Conservation (phyloP, 2,797 vertebrate genomes). For the Euphonia xanthogaster region DNA sequence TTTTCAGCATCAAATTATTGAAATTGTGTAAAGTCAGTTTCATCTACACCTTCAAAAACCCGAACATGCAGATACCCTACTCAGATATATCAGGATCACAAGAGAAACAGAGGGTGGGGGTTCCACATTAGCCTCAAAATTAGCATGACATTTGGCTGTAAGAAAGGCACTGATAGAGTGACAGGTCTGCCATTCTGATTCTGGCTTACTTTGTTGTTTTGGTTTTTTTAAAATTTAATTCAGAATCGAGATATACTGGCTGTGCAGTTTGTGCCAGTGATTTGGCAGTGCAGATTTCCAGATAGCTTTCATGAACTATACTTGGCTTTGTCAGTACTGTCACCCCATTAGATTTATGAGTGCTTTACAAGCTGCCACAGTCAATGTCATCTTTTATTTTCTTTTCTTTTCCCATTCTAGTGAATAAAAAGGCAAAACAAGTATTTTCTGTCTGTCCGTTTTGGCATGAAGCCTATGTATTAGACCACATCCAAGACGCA, state of each 20-base stretch:
- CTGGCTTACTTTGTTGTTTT: neutral
- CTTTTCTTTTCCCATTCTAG: neutral
- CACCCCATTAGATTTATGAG: neutral
- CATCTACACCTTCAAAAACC: neutral
- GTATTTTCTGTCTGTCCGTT: slow-evolving; percentile 5
- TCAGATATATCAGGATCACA: neutral
- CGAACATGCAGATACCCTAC: neutral
- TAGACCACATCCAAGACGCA: neutral
- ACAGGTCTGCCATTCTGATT: neutral
- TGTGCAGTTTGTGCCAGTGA: neutral
- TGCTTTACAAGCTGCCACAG: neutral
- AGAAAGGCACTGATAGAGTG: neutral
- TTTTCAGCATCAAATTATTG: neutral
- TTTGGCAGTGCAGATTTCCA: neutral
- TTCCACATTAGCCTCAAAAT: neutral
- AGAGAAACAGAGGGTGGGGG: accelerated
- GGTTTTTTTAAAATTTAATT: neutral
- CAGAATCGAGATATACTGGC: neutral
- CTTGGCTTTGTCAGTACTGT: neutral
- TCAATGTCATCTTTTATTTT: neutral
- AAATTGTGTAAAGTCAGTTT: neutral
- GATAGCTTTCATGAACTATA: neutral
- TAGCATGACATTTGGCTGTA: neutral
- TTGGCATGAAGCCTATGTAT: neutral
- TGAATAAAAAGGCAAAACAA: neutral